Evolutionary conservation across 2,888 invertebrate genomes (phyloP), one percentile per base, ranked within the genome.

Genomic region (Dicyrtoma fusca): DNA sequence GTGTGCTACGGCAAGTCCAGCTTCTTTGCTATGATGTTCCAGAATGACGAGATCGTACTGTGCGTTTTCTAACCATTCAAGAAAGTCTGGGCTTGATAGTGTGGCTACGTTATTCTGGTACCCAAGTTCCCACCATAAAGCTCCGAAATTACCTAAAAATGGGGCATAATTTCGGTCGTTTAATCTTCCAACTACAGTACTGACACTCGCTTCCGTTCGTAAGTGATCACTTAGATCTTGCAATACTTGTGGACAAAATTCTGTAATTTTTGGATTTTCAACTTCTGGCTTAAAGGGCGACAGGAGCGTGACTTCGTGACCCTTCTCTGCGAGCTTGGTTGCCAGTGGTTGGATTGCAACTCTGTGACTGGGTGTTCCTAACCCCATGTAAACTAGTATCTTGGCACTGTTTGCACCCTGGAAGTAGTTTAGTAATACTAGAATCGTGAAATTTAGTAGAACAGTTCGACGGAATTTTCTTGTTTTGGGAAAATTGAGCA

Each of bases 281-380:
- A 17, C 26, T 4, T 19, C 17, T 4, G 65, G 49, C 5, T 14
- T 26, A 51, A 53, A 34, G 34, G 34, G 34, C 4, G 34, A 34
- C 34, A 34, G 8, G 8, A 34, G 8, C 8, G 34, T 34, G 23
- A 65, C 65, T 14, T 25, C 1, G 34, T 65, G 65, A 26, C 65
- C 65, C 10, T 25, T 5, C 2, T 25, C 65, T 8, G 53, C 51
- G 8, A 65, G 34, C 34, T 53, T 34, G 34, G 51, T 51, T 0
- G 65, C 65, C 10, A 65, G 21, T 1, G 65, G 65, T 25, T 65
- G 51, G 8, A 65, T 49, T 5, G 53, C 25, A 8, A 26, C n/a
- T 2, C 65, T 51, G 14, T 65, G 65, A 34, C 65, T 65, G 34
- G n/a, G n/a, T n/a, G n/a, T n/a, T n/a, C n/a, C n/a, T n/a, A n/a